These are phyloP conservation scores for western clawed frog (Xenopus tropicalis) DNA, from an alignment of 2,113 vertebrate species.

Conservation along the genomic window DNA sequence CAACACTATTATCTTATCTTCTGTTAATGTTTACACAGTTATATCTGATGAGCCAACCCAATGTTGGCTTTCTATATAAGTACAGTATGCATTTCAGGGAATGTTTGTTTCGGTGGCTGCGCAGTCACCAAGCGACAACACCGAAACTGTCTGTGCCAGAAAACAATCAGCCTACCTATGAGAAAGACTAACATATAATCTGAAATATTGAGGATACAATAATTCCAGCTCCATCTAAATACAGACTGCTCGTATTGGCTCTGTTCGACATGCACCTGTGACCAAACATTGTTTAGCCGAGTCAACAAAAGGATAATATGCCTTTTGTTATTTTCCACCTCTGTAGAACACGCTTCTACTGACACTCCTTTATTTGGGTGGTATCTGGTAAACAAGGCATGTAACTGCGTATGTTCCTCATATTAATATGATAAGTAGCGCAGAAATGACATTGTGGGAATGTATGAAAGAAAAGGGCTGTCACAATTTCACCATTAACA, in stretches of 20 bases:
- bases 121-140: too few species aligned
- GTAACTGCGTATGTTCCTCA: not conserved
- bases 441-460: not conserved
- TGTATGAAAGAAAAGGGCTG: not conserved
- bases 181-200: not conserved
- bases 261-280: slow-evolving; percentile 30
- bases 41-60: too few species aligned
- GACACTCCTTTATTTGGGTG: slow-evolving; percentile 19
- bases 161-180: not conserved
- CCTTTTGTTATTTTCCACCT: slow-evolving; percentile 29
- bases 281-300: slow-evolving; percentile 24
- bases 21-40: too few species aligned
- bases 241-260: slow-evolving; percentile 14
- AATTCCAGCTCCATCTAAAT: not conserved
- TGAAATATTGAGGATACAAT: not conserved
- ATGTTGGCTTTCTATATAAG: too few species aligned
- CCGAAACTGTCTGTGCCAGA: too few species aligned
- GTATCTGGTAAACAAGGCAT: slow-evolving; percentile 8
- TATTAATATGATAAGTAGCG: not conserved
- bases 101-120: too few species aligned
- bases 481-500: not conserved
- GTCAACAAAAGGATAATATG: slow-evolving; percentile 27
- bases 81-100: too few species aligned
- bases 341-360: not conserved
- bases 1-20: too few species aligned